Conservation (phyloP, 2,888 invertebrate genomes). For the Aphodius sticticus region DNA sequence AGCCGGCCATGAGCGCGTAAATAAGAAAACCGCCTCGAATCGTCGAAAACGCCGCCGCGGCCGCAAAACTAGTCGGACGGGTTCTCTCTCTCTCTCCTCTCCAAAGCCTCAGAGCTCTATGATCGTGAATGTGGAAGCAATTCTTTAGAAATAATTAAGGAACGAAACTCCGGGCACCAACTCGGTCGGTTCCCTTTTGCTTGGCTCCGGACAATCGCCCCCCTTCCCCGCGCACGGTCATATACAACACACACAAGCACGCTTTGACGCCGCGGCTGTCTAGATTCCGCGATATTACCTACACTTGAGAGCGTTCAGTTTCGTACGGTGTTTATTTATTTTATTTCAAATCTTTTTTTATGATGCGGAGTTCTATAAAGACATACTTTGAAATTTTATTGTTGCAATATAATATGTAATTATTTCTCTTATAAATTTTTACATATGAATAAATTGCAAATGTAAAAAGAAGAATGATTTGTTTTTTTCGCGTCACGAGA, state of each 20-base stretch:
- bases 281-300: background rate
- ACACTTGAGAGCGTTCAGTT: background rate
- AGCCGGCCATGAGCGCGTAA: background rate
- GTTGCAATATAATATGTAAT: too few species aligned
- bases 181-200: background rate
- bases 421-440: too few species aligned
- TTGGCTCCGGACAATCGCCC: background rate
- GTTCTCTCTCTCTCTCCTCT: background rate
- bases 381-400: too few species aligned
- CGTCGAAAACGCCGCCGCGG: background rate
- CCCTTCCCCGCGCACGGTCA: background rate
- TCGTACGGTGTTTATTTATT: background rate
- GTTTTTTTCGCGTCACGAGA: too few species aligned
- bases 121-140: background rate
- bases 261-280: background rate
- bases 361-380: too few species aligned
- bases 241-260: background rate
- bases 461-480: too few species aligned
- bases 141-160: conserved; percentile 4
- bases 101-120: background rate
- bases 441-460: too few species aligned
- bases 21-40: conserved; percentile 4
- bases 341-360: too few species aligned
- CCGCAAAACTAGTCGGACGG: background rate
- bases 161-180: background rate